phyloP scores from a whole-genome alignment of 1,140 invertebrate species.

The Araneus ventricosus region DNA sequence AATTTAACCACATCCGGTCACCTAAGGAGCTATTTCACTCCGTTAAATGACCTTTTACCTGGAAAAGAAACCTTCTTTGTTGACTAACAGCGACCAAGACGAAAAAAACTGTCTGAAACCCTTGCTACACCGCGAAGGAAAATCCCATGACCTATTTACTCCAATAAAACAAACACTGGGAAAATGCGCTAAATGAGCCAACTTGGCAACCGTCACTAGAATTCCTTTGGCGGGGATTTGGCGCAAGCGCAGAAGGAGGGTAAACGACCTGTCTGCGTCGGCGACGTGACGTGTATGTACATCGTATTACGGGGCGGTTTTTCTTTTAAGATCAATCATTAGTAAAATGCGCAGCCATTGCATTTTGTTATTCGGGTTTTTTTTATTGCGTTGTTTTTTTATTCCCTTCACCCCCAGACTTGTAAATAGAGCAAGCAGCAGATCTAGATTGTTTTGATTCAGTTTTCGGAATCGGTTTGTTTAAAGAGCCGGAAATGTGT shows the following conservation, averaged over 20 bases:
- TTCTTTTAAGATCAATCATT: slow-evolving; percentile 57
- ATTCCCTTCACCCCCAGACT: neutral
- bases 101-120: neutral
- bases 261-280: slow-evolving; percentile 72
- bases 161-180: neutral
- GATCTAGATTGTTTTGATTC: slow-evolving; percentile 12
- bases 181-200: neutral
- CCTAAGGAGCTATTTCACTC: neutral
- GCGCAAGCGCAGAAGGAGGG: slow-evolving; percentile 61
- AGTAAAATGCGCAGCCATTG: neutral
- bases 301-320: slow-evolving; percentile 52
- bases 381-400: neutral
- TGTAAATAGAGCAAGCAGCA: slow-evolving; percentile 8
- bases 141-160: slow-evolving; percentile 67
- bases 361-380: neutral
- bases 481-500: neutral
- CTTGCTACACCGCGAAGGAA: slow-evolving; percentile 41
- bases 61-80: neutral
- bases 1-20: slow-evolving; percentile 2
- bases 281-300: slow-evolving; percentile 65
- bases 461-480: neutral
- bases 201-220: neutral
- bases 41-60: slow-evolving; percentile 30
- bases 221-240: slow-evolving; percentile 55
- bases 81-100: neutral